Evolutionary conservation across 2,888 invertebrate genomes (phyloP).

Genomic region (Arctia plantaginis): DNA sequence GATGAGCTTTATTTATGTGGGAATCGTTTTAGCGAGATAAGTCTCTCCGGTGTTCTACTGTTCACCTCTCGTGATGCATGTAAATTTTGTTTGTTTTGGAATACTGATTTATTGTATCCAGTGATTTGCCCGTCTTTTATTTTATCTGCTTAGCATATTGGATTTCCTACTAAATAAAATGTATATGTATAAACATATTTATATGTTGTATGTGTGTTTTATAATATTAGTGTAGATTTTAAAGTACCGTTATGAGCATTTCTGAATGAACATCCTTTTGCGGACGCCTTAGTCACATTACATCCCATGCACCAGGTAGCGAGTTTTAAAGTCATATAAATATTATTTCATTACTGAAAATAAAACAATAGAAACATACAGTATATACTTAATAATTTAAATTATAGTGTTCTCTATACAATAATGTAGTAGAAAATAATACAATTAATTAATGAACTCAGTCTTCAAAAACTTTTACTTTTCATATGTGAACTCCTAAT

Average conservation of each 20-base stretch:
- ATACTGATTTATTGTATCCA: conserved; percentile 74
- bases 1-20: conserved; percentile 87
- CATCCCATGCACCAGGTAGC: background rate
- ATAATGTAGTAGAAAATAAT: too few species aligned
- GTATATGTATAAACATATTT: background rate
- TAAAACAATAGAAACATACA: too few species aligned
- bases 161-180: conserved; percentile 17
- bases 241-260: background rate
- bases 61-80: conserved; percentile 80
- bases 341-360: too few species aligned
- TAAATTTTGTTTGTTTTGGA: conserved; percentile 75
- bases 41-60: conserved; percentile 78
- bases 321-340: background rate
- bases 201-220: background rate
- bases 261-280: background rate
- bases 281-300: background rate
- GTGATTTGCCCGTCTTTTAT: conserved; percentile 52
- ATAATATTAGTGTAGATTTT: background rate
- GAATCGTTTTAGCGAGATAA: conserved; percentile 86
- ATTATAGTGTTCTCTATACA: too few species aligned
- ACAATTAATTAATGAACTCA: too few species aligned
- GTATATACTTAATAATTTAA: too few species aligned
- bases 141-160: conserved; percentile 42
- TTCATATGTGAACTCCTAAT: too few species aligned
- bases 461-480: too few species aligned